Evolutionary conservation across 2,113 vertebrate species (phyloP), one percentile per base, ranked within the genome.

Genomic region (Apus apus): DNA sequence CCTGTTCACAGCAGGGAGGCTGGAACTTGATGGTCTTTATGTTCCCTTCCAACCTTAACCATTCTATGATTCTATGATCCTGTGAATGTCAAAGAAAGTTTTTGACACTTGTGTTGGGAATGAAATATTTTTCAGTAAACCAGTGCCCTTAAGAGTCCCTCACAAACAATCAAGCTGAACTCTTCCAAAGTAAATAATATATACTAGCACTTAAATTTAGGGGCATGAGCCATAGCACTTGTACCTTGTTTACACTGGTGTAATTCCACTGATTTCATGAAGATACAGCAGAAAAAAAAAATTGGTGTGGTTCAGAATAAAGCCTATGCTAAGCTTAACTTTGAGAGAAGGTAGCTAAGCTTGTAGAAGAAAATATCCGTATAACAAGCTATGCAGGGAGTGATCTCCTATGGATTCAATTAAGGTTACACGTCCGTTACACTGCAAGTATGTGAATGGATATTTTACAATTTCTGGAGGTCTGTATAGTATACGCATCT

Each of bases 401-500:
- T 38, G 13, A 27, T 75, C 13, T 64, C 94, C 40, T 60, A 15
- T 72, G 43, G 8, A 62, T 25, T 84, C 29, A 85, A 19, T 81
- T 61, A 90, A 80, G 13, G 8, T 91, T 92, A 82, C 48, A 83
- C 19, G 6, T 91, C n/a, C 25, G 4, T 78, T 73, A 71, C 48
- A 57, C 22, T 2, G 3, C n/a, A 53, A 88, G 32, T 22, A 11
- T 72, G 32, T 68, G 13, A 80, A 74, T 60, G 29, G 27, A 16
- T 46, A 71, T 92, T 96, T 97, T 68, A 43, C 19, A 25, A 5
- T 84, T 81, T 93, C 34, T 56, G 66, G 87, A 90, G 14, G 61
- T 81, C 18, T 21, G 43, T 21, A 64, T 13, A 88, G 15, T 13
- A 32, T 40, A 65, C 57, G 73, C 90, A 73, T 54, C 14, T 72